Conservation (phyloP, 2,113 vertebrate species). For the Pituophis catenifer region DNA sequence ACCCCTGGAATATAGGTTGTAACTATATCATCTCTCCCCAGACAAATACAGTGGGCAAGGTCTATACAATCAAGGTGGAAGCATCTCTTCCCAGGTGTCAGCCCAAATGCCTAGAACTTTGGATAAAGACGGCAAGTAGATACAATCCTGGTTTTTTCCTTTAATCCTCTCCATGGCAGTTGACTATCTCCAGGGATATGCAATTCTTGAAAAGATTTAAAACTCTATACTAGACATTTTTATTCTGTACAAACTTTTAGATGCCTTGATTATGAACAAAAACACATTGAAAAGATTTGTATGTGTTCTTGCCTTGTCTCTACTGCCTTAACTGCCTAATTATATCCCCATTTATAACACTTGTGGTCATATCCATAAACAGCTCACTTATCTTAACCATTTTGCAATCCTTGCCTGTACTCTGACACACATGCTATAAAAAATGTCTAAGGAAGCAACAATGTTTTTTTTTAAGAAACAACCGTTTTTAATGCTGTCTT, state of each 20-base stretch:
- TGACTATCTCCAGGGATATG: neutral
- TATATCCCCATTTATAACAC: neutral
- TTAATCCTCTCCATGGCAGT: neutral
- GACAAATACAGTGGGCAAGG: neutral
- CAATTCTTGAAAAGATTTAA: neutral
- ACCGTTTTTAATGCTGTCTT: neutral
- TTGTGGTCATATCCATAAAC: neutral
- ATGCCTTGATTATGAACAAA: neutral
- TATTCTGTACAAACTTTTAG: neutral
- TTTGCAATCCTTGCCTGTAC: neutral
- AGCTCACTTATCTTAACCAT: neutral
- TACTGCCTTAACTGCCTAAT: neutral
- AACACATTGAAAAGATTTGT: neutral
- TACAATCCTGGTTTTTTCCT: neutral
- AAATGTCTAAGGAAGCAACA: conserved; percentile 32
- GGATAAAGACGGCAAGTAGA: neutral
- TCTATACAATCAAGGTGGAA: neutral
- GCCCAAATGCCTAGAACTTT: neutral
- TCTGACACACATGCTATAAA: neutral
- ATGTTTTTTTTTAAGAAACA: neutral
- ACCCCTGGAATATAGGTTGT: neutral
- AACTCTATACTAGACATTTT: neutral
- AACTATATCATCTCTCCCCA: neutral
- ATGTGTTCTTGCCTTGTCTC: neutral
- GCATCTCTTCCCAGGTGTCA: neutral